Evolutionary conservation across 2,888 invertebrate species (phyloP).

Genomic region (Rhingia campestris): DNA sequence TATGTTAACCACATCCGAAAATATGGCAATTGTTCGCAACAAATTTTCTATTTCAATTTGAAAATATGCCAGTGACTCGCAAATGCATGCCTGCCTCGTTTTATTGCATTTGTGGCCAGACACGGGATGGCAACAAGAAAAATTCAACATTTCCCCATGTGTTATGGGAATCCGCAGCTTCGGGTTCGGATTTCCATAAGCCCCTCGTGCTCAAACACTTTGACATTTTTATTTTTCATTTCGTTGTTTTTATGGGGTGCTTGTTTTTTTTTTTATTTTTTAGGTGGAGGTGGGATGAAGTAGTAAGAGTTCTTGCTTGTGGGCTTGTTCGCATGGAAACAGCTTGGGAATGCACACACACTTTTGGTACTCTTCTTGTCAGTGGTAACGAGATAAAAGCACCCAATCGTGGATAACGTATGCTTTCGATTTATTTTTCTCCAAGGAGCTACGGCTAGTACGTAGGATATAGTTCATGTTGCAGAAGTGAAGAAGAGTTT

Average conservation of each 20-base stretch:
- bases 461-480: constrained; percentile 25
- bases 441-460: constrained; percentile 1
- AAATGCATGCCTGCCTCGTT: constrained; percentile 48
- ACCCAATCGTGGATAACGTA: constrained; percentile 70
- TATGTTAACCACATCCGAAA: constrained; percentile 65
- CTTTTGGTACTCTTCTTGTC: constrained; percentile 50
- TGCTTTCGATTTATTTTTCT: constrained; percentile 37
- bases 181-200: constrained; percentile 4
- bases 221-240: constrained; percentile 53
- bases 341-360: constrained; percentile 54
- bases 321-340: constrained; percentile 53
- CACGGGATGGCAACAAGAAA: constrained; percentile 41
- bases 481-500: constrained; percentile 17
- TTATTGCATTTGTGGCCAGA: constrained; percentile 63
- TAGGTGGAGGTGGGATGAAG: constrained; percentile 10
- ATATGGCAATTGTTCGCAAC: constrained; percentile 68
- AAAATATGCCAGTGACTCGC: constrained; percentile 52
- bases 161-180: constrained; percentile 16
- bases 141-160: constrained; percentile 36
- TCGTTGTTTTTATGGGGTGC: constrained; percentile 4
- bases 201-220: constrained; percentile 43
- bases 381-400: constrained; percentile 71
- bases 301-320: constrained; percentile 44
- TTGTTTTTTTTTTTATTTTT: constrained; percentile 4
- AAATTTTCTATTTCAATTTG: constrained; percentile 66